Base-by-base conservation (phyloP, 2,888 invertebrate genomes). In the Herminia tarsipennalis region DNA sequence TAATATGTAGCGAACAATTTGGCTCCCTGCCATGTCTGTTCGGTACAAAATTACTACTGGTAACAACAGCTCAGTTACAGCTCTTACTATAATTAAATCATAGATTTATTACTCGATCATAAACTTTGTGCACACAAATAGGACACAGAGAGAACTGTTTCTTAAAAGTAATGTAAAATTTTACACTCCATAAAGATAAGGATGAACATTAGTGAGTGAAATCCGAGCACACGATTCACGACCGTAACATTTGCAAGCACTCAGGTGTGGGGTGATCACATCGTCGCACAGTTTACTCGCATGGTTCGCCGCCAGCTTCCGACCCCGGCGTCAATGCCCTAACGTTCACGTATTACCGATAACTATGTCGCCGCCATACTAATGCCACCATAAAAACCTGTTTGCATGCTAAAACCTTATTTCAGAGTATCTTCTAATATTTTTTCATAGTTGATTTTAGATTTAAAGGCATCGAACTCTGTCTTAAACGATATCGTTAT, bases 321-420 rank as follows among this genome's bases (percentile, higher is more conserved):
- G 17, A 49, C 41, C 44, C 21, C 2, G 22, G 2, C 25, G n/a
- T 27, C 14, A 21, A 24, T 36, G 24, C 20, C 12, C 1, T 41
- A 42, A 28, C 14, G 37, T 37, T 45, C 13, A 34, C 49, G 35
- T 20, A 20, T 9, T 14, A 10, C 40, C 40, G 56, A 64, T 63
- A 59, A 64, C 64, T 16, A 32, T 30, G 29, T 17, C 38, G 13
- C 22, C 35, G 50, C 46, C 43, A 12, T 25, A 41, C 27, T 36
- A 32, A 25, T 36, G 25, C 25, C 27, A 9, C 16, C 29, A 16
- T 9, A 10, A 9, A 17, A 8, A 6, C 12, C 18, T 21, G 12
- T 28, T 40, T 14, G 4, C 1, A 30, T n/a, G n/a, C n/a, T n/a
- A n/a, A n/a, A n/a, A n/a, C n/a, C n/a, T n/a, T n/a, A n/a, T n/a